Percentiles rank a stretch among this genome's conserved stretches.
Conservation (phyloP, 2,113 vertebrate species). For the Tachysurus vachellii region DNA sequence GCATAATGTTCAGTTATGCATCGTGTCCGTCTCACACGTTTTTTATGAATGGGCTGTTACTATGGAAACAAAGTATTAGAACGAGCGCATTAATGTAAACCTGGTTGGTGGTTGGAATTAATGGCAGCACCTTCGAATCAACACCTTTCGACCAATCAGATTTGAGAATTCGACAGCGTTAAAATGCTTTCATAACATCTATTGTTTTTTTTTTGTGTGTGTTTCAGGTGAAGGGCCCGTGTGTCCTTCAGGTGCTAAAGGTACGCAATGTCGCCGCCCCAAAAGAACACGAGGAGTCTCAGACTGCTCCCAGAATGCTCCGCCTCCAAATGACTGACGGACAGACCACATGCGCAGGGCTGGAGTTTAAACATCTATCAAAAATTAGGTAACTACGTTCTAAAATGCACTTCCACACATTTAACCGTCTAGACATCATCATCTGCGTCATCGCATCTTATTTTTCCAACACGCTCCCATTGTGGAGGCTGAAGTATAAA, state of each 20-base stretch:
- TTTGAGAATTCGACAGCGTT: background rate
- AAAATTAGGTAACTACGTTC: constrained; percentile 85
- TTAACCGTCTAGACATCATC: background rate
- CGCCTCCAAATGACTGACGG: constrained; percentile 97
- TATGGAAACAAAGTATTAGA: background rate
- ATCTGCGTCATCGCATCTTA: background rate
- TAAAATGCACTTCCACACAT: background rate
- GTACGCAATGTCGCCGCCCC: constrained; percentile 90
- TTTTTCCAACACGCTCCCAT: background rate
- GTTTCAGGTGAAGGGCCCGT: constrained; percentile 88
- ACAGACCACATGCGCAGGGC: constrained; percentile 85
- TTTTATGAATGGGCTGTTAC: background rate
- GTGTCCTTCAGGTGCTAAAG: constrained; percentile 95
- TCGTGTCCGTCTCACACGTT: background rate
- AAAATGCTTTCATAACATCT: no score
- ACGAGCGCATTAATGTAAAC: background rate
- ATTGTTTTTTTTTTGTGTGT: background rate
- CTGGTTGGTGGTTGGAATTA: background rate
- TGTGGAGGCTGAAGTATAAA: background rate
- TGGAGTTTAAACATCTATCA: constrained; percentile 88
- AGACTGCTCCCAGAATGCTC: constrained; percentile 91
- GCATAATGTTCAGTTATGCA: no score
- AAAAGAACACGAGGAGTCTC: constrained; percentile 94
- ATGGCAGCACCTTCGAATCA: background rate
- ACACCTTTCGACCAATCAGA: background rate